Evolutionary conservation across 2,797 vertebrate genomes (phyloP), one percentile per base, ranked within the genome.

Genomic region (Fratercula arctica): DNA sequence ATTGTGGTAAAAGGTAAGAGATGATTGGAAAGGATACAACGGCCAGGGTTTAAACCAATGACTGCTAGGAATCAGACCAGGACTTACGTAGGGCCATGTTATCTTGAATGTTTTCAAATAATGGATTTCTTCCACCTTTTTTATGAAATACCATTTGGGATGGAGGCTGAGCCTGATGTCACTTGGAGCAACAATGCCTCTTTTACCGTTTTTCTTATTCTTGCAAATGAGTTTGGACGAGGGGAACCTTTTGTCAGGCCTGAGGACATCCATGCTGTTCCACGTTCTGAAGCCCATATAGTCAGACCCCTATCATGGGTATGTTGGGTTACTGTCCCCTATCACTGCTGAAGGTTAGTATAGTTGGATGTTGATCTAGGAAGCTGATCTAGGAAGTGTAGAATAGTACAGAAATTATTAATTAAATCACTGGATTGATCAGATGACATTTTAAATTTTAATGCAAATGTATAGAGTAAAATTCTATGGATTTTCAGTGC

Each of bases 401-500:
- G 59, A 84, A 48, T 50, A 43, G 26, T 50, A 85, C 0, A 79
- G 33, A 79, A 61, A 48, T 73, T 60, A 67, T 73, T 9, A 81
- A 80, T 61, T 50, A 72, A 75, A 43, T 75, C 50, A 61, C 33
- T 56, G 54, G 76, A 66, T 68, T 19, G 18, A 59, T 73, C 50
- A 54, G 57, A 66, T 59, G 35, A 13, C 17, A 39, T 63, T 88
- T 93, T 51, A 84, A 73, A 89, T 85, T 92, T 85, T 74, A 92
- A 69, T 87, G 26, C 10, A 89, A 80, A 89, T 43, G 4, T 67
- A 53, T 56, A 48, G 12, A 84, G 46, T 76, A 89, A 92, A 92
- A 64, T 56, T 66, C 41, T 48, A 31, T 75, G 41, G n/a, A 53
- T 83, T 76, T 88, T 66, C 39, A 69, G 33, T 85, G 19, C 31